A percentile compares a stretch with the other conserved stretches of the same genome.
Evolutionary conservation across 2,888 invertebrate genomes (phyloP).

Genomic region (Pollenia amentaria): DNA sequence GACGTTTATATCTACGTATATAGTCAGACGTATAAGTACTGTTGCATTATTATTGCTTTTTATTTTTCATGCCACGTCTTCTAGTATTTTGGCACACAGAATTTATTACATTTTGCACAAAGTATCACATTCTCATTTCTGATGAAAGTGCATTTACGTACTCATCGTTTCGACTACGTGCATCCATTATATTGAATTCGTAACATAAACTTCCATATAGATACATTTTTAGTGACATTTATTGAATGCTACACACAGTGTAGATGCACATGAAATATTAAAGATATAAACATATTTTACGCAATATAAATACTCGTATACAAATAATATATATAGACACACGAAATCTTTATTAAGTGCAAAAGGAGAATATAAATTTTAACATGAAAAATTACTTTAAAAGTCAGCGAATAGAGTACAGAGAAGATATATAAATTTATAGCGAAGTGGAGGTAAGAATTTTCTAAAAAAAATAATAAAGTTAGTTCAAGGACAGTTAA

Average conservation of each 20-base stretch:
- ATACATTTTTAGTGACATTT: conserved; percentile 67
- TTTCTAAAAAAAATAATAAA: too few species aligned
- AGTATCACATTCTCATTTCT: conserved; percentile 57
- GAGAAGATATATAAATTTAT: background rate
- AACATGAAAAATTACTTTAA: conserved; percentile 17
- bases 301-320: background rate
- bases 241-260: conserved; percentile 56
- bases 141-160: conserved; percentile 58
- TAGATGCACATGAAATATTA: conserved; percentile 28
- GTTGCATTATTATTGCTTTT: conserved; percentile 37
- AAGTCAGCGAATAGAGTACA: conserved; percentile 1
- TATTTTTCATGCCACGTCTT: conserved; percentile 56
- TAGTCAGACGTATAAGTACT: background rate
- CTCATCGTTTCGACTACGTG: conserved; percentile 46
- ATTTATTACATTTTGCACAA: conserved; percentile 64
- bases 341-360: background rate
- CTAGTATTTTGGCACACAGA: conserved; percentile 40
- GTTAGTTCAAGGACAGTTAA: too few species aligned
- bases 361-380: background rate
- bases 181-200: conserved; percentile 38
- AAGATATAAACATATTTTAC: background rate
- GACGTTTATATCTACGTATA: background rate
- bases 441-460: too few species aligned
- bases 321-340: too few species aligned
- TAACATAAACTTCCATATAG: conserved; percentile 40